Base-by-base conservation (phyloP, 1,140 invertebrate species). In the Drosophila elegans region DNA sequence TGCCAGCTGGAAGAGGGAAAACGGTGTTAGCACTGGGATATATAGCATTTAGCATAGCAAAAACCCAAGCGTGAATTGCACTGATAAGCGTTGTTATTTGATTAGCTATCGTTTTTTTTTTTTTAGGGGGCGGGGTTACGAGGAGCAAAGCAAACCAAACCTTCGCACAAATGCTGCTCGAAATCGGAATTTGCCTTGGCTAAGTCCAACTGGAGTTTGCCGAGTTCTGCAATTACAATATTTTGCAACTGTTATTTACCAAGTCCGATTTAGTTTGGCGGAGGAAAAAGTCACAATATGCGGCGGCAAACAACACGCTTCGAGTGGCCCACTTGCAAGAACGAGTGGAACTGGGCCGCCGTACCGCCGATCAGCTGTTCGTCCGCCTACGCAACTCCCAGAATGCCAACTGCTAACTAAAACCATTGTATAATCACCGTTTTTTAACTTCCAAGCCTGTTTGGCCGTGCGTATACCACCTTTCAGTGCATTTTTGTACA, bases 111-210 rank as follows among this genome's bases (percentile, higher is more conserved):
- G 27, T 16, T 34, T 16, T 9, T 4, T 34, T 16, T 9, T 4
- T 1, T 21, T 21, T 21, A 1, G 21, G 36, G 13, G 13, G 49
- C 12, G 42, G 59, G 32, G 27, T n/a, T 13, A 21, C 25, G 27
- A 38, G 9, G 21, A 41, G 53, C 34, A 38, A 32, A 29, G 52
- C 12, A 32, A 32, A 9, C 7, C 48, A 51, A 61, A 91, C 90
- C 90, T 91, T 91, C 91, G 39, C 86, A 91, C 71, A 91, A 73
- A 82, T 91, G 90, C 57, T 91, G 90, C 53, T 91, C 80, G 56
- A 91, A 91, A 52, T 91, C 90, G 39, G 85, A 75, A 57, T 91
- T 91, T 11, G 83, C 83, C 75, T 89, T 81, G 39, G 89, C 84
- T 63, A 91, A 64, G 61, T 91, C 88, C 75, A 91, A 79, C 45